Conservation (phyloP, 2,888 invertebrate species). For the Liopterus haemorrhoidalis region DNA sequence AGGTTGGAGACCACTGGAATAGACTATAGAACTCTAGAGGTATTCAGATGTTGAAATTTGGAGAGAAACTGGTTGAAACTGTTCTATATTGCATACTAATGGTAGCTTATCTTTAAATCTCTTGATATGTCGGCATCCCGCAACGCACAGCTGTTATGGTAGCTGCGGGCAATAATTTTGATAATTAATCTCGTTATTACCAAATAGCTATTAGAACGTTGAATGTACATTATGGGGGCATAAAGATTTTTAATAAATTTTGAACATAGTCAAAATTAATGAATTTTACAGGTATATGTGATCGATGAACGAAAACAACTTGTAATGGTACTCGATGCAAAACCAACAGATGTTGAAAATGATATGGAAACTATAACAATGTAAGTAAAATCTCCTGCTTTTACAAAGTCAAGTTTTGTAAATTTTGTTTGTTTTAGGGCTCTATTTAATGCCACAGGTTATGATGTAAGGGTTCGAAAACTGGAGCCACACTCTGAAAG, state of each 20-base stretch:
- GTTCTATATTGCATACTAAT: too few species aligned
- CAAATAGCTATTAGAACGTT: too few species aligned
- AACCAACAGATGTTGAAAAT: slow-evolving; percentile 69
- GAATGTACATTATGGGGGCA: background rate
- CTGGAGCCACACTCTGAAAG: slow-evolving; percentile 68
- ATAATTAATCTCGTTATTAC: too few species aligned
- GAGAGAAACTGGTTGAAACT: too few species aligned
- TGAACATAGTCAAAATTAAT: too few species aligned
- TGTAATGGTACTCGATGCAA: slow-evolving; percentile 69
- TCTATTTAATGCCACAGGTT: slow-evolving; percentile 67
- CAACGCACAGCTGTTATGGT: too few species aligned
- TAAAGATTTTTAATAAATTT: slow-evolving; percentile 28
- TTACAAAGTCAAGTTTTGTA: slow-evolving; percentile 11
- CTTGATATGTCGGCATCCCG: too few species aligned
- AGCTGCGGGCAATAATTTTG: too few species aligned
- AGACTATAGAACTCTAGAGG: too few species aligned
- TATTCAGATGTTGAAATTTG: too few species aligned
- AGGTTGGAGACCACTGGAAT: too few species aligned
- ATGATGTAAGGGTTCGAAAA: slow-evolving; percentile 71
- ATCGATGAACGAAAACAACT: slow-evolving; percentile 75
- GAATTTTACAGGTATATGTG: slow-evolving; percentile 64
- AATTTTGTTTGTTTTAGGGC: slow-evolving; percentile 44
- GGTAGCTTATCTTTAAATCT: too few species aligned
- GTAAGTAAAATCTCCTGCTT: slow-evolving; percentile 41
- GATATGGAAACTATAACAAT: slow-evolving; percentile 63